Conservation (phyloP, 2,888 invertebrate species). For the Pteria penguin region DNA sequence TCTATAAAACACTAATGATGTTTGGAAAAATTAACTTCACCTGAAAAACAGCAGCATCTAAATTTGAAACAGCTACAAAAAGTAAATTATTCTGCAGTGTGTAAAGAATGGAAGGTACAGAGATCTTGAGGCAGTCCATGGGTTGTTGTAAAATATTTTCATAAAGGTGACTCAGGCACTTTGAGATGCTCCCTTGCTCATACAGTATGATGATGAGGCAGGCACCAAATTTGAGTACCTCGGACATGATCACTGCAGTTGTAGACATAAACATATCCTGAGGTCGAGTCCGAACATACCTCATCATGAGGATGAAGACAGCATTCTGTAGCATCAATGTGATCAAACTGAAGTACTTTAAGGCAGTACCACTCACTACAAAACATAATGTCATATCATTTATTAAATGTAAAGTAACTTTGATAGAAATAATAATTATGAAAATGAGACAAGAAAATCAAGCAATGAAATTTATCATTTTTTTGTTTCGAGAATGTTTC, state of each 20-base stretch:
- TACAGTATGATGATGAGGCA: conserved; percentile 86
- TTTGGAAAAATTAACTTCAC: too few relatives aligned
- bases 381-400: background rate
- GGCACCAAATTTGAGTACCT: conserved; percentile 91
- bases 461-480: too few relatives aligned
- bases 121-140: conserved; percentile 84
- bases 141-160: conserved; percentile 84
- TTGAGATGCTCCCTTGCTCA: conserved; percentile 61
- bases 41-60: conserved; percentile 99
- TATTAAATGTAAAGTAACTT: too few relatives aligned
- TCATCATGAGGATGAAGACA: conserved; percentile 95
- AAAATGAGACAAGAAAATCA: too few relatives aligned
- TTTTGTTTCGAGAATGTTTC: too few relatives aligned
- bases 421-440: too few relatives aligned
- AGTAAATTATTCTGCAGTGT: conserved; percentile 97
- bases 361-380: conserved; percentile 2
- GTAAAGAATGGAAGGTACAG: conserved; percentile 96
- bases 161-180: conserved; percentile 71
- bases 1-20: too few relatives aligned
- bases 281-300: conserved; percentile 91
- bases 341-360: conserved; percentile 88
- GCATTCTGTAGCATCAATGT: conserved; percentile 98
- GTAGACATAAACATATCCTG: conserved; percentile 95
- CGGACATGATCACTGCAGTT: conserved; percentile 96
- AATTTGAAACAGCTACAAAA: conserved; percentile 96